Evolutionary conservation across 2,888 invertebrate genomes (phyloP).

Genomic region (Andrena haemorrhoa): DNA sequence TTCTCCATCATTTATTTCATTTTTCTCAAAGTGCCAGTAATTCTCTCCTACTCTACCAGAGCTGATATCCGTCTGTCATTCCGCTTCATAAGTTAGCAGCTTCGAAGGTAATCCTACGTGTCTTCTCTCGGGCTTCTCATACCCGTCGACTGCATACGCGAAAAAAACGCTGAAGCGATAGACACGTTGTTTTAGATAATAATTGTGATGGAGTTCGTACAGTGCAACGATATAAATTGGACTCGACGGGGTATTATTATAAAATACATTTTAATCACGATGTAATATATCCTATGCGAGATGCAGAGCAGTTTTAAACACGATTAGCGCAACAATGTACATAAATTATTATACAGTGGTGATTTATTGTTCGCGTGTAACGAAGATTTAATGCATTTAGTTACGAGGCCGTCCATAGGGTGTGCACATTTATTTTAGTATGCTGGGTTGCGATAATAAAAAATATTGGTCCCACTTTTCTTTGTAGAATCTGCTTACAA

Average conservation of each 20-base stretch:
- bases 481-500: background rate
- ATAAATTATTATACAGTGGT: too few relatives aligned
- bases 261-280: background rate
- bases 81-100: constrained; percentile 63
- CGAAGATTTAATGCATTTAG: background rate
- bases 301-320: too few relatives aligned
- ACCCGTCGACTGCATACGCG: background rate
- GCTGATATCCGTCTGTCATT: constrained; percentile 66
- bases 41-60: constrained; percentile 59
- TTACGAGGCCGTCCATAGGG: background rate
- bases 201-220: constrained; percentile 24
- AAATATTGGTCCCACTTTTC: background rate
- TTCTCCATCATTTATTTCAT: constrained; percentile 81
- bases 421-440: background rate
- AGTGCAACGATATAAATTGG: background rate
- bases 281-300: too few relatives aligned
- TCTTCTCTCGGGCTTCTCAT: constrained; percentile 38
- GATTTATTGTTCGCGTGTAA: too few relatives aligned
- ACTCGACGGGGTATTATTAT: constrained; percentile 1
- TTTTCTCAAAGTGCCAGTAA: constrained; percentile 75
- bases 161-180: background rate
- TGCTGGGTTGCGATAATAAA: background rate
- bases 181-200: background rate
- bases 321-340: too few relatives aligned
- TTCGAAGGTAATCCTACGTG: constrained; percentile 56